Base-by-base conservation (phyloP, 2,888 invertebrate genomes). In the Euphydryas editha region DNA sequence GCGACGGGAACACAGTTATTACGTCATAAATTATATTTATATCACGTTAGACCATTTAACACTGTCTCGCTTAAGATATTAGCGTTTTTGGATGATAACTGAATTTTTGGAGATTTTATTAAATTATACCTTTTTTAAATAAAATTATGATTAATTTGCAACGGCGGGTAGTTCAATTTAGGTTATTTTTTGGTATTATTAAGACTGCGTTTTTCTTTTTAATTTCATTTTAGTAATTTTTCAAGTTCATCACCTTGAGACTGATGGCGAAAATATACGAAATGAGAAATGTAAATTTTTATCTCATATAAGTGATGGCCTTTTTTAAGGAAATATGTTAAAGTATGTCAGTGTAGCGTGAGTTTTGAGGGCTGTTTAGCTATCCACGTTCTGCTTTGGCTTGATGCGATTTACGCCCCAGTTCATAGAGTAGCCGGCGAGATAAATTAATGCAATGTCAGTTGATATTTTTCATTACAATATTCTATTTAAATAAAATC, bases 21-120 rank as follows among this genome's bases (percentile, higher is more conserved):
- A 78, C 77, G 62, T 72, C 73, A 69, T 78, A 77, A 76, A 80
- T 77, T 73, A 75, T 77, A 75, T 77, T 77, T 78, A 77, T 77
- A 74, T 73, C 69, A 76, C 65, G 75, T 74, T 75, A 77, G 71
- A 72, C 75, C 77, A 76, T 80, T 77, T 72, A 76, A 72, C 76
- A 75, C 65, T 60, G 68, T 61, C 64, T 30, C 65, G 65, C 47
- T 54, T 59, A 39, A 44, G 59, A 57, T 70, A 62, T 65, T 65
- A 57, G 62, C 55, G 64, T 55, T 69, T 67, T 67, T 57, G 24
- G 57, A n/a, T 15, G 5, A n/a, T 15, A 44, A 8, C 42, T 15
- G 42, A n/a, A 6, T n/a, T 44, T 44, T 44, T 44, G 42, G 2
- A 44, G 42, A 44, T 44, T 44, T 44, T 30, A 6, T 3, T 44